Conservation (phyloP, 2,113 vertebrate species). For the Anser brachyrhynchus region DNA sequence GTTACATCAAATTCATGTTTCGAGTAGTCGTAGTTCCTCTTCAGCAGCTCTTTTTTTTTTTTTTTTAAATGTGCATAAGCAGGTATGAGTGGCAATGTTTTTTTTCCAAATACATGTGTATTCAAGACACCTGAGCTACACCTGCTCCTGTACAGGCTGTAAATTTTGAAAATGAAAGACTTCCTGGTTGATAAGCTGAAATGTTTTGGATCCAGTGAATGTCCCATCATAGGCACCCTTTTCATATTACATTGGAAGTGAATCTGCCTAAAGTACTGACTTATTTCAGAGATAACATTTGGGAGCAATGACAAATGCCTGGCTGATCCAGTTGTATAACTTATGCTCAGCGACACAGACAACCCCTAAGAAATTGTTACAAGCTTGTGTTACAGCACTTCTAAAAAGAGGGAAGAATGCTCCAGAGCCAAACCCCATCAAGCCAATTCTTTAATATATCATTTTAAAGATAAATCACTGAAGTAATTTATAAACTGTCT, state of each 20-base stretch:
- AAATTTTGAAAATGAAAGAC: not conserved
- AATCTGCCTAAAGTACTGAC: not conserved
- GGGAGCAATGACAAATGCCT: constrained; percentile 54
- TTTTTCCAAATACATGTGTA: not conserved
- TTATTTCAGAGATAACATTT: constrained; percentile 24
- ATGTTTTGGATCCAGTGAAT: not conserved
- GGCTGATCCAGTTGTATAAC: constrained; percentile 45
- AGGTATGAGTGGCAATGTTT: not conserved
- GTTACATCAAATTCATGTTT: constrained; percentile 16
- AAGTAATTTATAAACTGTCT: constrained; percentile 69
- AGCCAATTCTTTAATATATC: constrained; percentile 35
- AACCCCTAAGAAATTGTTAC: constrained; percentile 33
- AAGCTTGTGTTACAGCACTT: constrained; percentile 44
- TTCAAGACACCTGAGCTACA: not conserved
- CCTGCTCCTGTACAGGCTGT: not conserved
- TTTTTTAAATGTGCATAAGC: not conserved
- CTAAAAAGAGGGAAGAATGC: constrained; percentile 43
- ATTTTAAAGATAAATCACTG: constrained; percentile 60
- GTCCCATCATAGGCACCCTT: not conserved
- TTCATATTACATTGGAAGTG: not conserved
- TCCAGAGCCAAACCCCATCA: constrained; percentile 55
- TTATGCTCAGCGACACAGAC: constrained; percentile 32
- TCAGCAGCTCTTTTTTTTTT: not conserved
- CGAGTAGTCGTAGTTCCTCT: not conserved
- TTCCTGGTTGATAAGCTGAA: not conserved